Evolutionary conservation across 2,888 invertebrate species (phyloP).

Genomic region (Gortyna flavago): DNA sequence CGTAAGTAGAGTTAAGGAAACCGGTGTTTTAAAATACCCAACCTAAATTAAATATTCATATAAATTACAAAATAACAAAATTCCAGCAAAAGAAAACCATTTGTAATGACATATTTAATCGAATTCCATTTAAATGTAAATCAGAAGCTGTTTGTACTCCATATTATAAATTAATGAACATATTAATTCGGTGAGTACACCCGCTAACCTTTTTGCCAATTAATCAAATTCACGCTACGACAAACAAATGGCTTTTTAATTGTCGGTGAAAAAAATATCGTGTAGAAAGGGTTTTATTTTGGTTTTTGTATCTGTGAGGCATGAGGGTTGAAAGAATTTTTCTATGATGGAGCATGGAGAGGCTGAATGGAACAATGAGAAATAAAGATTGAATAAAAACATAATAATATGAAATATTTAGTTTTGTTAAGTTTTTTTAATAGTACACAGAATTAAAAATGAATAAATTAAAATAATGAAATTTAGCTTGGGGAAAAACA

Average conservation of each 20-base stretch:
- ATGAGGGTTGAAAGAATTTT: slow-evolving; percentile 26
- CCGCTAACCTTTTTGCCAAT: slow-evolving; percentile 62
- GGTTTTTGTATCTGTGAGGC: slow-evolving; percentile 28
- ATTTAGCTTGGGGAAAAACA: neutral
- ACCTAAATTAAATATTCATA: neutral
- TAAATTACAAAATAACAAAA: neutral
- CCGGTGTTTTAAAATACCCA: neutral
- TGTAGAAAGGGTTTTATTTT: slow-evolving; percentile 36
- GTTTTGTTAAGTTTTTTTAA: neutral
- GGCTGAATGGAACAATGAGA: neutral
- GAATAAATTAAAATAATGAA: neutral
- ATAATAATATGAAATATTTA: neutral
- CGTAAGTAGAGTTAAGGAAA: too few relatives aligned
- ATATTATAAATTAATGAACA: slow-evolving; percentile 66
- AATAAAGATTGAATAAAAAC: neutral
- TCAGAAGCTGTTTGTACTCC: slow-evolving; percentile 55
- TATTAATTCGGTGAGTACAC: slow-evolving; percentile 54
- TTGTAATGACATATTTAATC: slow-evolving; percentile 38
- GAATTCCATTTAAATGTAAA: slow-evolving; percentile 59
- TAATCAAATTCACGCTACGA: slow-evolving; percentile 65
- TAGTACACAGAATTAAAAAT: too few relatives aligned
- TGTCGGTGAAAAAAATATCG: slow-evolving; percentile 59
- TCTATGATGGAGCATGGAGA: neutral
- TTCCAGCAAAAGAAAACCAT: slow-evolving; percentile 3
- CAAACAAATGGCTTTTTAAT: slow-evolving; percentile 66